These are phyloP conservation scores for Anolis sagrei DNA, from an alignment of 2,113 vertebrate species.

Conservation along the genomic window DNA sequence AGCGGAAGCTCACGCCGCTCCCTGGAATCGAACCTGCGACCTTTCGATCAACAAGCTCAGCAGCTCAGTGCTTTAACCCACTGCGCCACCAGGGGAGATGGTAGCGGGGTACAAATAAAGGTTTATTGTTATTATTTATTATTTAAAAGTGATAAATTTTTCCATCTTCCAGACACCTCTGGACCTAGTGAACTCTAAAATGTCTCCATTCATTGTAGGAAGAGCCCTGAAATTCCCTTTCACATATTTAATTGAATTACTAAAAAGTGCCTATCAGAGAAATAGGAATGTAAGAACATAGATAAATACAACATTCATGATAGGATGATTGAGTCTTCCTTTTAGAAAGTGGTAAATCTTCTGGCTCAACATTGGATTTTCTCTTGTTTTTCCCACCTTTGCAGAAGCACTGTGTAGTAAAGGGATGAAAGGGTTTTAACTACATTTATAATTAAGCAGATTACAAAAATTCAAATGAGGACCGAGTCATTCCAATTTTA, in stretches of 20 bases:
- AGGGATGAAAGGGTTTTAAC: not conserved
- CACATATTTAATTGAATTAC: not conserved
- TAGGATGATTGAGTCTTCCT: not conserved
- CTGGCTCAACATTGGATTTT: not conserved
- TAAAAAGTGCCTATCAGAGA: not conserved
- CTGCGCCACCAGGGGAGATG: too few relatives aligned
- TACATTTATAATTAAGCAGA: not conserved
- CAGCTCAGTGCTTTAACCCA: too few relatives aligned
- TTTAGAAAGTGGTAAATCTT: conserved; percentile 31
- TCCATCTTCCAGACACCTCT: not conserved
- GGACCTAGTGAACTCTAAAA: not conserved
- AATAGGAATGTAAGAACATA: not conserved
- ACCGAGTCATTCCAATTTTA: not conserved
- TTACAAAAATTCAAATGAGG: conserved; percentile 7
- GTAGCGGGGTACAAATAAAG: too few relatives aligned
- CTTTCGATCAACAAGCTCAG: too few relatives aligned
- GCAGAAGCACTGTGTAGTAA: conserved; percentile 2
- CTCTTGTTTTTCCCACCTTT: not conserved
- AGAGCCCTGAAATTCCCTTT: not conserved
- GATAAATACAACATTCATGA: accelerated
- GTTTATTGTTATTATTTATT: too few relatives aligned
- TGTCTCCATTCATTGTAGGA: not conserved
- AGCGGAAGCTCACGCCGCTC: too few relatives aligned
- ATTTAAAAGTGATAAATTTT: too few relatives aligned
- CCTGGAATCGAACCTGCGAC: too few relatives aligned